phyloP scores from a whole-genome alignment of 1,140 invertebrate species.

The Bombus superbus region DNA sequence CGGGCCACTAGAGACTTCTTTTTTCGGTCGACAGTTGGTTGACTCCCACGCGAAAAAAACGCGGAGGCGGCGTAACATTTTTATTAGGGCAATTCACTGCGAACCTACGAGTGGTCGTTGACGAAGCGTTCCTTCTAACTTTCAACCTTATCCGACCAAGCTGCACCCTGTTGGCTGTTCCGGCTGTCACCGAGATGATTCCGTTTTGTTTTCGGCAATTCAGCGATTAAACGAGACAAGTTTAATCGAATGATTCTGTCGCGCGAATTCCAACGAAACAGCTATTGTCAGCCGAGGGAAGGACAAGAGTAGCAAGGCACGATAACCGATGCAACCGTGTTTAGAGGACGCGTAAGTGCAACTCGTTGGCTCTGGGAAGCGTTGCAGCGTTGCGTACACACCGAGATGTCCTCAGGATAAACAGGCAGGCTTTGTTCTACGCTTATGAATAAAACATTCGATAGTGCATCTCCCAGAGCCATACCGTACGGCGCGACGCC shows the following conservation, averaged over 20 bases:
- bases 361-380: constrained; percentile 63
- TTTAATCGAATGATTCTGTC: background rate
- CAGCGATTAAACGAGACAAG: background rate
- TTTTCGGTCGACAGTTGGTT: constrained; percentile 57
- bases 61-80: constrained; percentile 77
- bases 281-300: background rate
- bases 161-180: background rate
- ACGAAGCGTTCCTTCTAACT: constrained; percentile 45
- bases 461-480: constrained; percentile 79
- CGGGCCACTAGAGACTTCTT: constrained; percentile 45
- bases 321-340: constrained; percentile 40
- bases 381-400: constrained; percentile 66
- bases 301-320: background rate
- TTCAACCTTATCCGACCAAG: constrained; percentile 1
- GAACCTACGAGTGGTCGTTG: constrained; percentile 75
- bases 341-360: constrained; percentile 65
- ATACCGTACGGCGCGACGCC: constrained; percentile 60
- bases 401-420: constrained; percentile 82
- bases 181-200: no score
- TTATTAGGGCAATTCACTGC: constrained; percentile 80
- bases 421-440: constrained; percentile 80
- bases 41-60: constrained; percentile 72
- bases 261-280: background rate
- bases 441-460: constrained; percentile 83
- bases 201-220: background rate